These are phyloP conservation scores for Electrona antarctica DNA, from an alignment of 2,113 vertebrate species.

Conservation along the genomic window DNA sequence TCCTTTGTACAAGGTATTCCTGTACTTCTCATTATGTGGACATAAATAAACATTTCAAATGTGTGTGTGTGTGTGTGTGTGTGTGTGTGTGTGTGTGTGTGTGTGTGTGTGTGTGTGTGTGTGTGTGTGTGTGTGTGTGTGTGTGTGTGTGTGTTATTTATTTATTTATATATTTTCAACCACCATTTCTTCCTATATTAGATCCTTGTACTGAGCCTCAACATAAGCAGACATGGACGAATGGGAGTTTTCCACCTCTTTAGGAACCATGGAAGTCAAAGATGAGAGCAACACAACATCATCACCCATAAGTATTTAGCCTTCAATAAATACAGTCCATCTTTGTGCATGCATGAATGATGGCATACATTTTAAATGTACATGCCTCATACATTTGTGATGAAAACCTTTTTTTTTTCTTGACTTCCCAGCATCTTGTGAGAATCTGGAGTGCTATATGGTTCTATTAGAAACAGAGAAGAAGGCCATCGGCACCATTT, in stretches of 20 bases:
- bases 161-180: not conserved
- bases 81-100: too few relatives aligned
- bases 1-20: too few relatives aligned
- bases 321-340: not conserved
- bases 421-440: slow-evolving; percentile 45
- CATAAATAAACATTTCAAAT: too few relatives aligned
- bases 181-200: slow-evolving; percentile 5
- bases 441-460: slow-evolving; percentile 81
- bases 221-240: slow-evolving; percentile 49
- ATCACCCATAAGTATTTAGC: slow-evolving; percentile 29
- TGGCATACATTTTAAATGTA: too few relatives aligned
- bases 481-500: slow-evolving; percentile 80
- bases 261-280: slow-evolving; percentile 2
- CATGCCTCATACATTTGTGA: too few relatives aligned
- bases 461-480: slow-evolving; percentile 77
- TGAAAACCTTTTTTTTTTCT: not conserved
- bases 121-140: not conserved
- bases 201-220: not conserved
- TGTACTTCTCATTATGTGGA: too few relatives aligned
- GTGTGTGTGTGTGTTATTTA: not conserved
- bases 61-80: too few relatives aligned
- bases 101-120: not conserved
- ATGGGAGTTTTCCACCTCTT: not conserved
- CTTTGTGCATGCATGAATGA: too few relatives aligned
- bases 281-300: slow-evolving; percentile 1